Percentiles rank a stretch among this genome's conserved stretches.
Conservation (phyloP, 1,140 invertebrate genomes). For the Leptopilina boulardi region DNA sequence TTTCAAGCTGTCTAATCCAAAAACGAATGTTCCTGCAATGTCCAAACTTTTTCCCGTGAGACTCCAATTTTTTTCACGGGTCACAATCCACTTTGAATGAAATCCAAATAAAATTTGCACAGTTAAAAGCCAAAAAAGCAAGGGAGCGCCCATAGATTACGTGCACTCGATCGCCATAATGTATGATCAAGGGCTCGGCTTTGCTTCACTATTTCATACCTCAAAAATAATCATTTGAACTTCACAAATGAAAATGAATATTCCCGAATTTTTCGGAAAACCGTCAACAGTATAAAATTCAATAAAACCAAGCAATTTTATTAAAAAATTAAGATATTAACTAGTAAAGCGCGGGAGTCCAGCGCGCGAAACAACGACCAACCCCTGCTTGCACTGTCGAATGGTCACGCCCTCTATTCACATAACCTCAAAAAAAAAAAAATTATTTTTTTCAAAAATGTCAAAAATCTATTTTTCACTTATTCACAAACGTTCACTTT, state of each 20-base stretch:
- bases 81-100: not conserved
- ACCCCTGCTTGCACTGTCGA: slow-evolving; percentile 62
- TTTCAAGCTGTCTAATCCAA: slow-evolving; percentile 62
- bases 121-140: slow-evolving; percentile 50
- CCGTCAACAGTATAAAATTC: slow-evolving; percentile 24
- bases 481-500: not conserved
- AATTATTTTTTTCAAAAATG: slow-evolving; percentile 9
- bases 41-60: slow-evolving; percentile 16
- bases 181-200: slow-evolving; percentile 54
- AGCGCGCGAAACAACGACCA: slow-evolving; percentile 74
- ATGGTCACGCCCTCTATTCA: slow-evolving; percentile 73
- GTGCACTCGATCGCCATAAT: slow-evolving; percentile 66
- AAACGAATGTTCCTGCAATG: not conserved
- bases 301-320: slow-evolving; percentile 38
- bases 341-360: slow-evolving; percentile 69
- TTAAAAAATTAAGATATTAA: slow-evolving; percentile 58
- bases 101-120: slow-evolving; percentile 36
- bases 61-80: not conserved
- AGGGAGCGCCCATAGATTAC: slow-evolving; percentile 57
- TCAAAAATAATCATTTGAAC: not conserved
- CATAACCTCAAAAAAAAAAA: slow-evolving; percentile 69
- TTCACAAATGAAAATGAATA: slow-evolving; percentile 24
- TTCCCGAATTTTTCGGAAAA: slow-evolving; percentile 6
- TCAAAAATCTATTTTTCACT: not conserved
- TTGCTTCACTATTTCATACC: slow-evolving; percentile 47